Conservation (phyloP, 2,797 vertebrate genomes). For the Trichosurus vulpecula region DNA sequence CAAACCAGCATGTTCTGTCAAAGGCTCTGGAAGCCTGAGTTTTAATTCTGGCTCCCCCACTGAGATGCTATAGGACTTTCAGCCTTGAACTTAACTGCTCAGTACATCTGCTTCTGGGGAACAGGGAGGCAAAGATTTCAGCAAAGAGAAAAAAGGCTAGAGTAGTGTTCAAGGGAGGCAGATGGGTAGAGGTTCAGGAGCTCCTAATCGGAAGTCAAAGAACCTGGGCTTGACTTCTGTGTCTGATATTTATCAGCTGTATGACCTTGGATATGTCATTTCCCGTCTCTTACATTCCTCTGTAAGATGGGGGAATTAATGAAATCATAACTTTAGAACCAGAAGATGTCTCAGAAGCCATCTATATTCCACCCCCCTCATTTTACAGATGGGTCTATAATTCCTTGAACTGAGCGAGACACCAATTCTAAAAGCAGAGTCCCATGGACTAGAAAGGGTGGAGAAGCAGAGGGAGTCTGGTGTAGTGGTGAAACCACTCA, state of each 20-base stretch:
- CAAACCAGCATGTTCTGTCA: fast-evolving
- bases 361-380: not conserved
- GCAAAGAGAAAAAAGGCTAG: not conserved
- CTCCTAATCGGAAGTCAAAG: not conserved
- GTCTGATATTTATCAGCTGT: not conserved
- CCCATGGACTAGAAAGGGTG: not conserved
- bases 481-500: not conserved
- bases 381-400: not conserved
- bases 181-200: not conserved
- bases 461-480: not conserved
- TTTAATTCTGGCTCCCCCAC: too few species aligned
- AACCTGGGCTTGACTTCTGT: not conserved
- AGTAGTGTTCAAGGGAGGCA: not conserved
- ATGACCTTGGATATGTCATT: not conserved
- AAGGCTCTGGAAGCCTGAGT: not conserved
- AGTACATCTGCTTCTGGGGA: not conserved
- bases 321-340: not conserved
- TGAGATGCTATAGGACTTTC: not conserved
- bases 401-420: not conserved
- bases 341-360: not conserved
- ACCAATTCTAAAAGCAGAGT: not conserved
- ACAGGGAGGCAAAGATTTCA: not conserved
- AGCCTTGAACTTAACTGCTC: not conserved
- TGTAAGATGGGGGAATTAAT: not conserved
- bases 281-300: not conserved